Percentiles rank a stretch among this genome's conserved stretches.
Evolutionary conservation across 2,888 invertebrate genomes (phyloP).

Genomic region (Hyppa rectilinea): DNA sequence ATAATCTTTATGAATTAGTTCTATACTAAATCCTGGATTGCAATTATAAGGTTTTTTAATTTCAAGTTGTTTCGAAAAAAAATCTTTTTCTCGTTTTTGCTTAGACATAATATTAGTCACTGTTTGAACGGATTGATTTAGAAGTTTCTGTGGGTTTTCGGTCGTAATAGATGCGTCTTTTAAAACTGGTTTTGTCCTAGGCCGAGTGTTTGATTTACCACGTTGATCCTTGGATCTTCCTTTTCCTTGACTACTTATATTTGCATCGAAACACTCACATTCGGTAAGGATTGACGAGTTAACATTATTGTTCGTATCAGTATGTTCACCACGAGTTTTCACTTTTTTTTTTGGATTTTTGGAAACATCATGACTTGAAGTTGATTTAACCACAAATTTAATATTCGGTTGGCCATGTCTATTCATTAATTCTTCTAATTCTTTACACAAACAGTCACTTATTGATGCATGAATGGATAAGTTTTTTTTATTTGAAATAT

Average conservation of each 20-base stretch:
- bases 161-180: constrained; percentile 19
- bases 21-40: constrained; percentile 1
- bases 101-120: not conserved
- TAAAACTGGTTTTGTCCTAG: not conserved
- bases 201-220: not conserved
- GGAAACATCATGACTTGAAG: not conserved
- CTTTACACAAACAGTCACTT: constrained; percentile 17
- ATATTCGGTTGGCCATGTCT: not conserved
- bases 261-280: constrained; percentile 19
- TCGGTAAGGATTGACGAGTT: not conserved
- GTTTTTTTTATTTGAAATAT: constrained; percentile 1
- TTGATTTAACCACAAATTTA: not conserved
- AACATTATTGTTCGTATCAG: not conserved
- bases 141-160: constrained; percentile 4
- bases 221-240: not conserved
- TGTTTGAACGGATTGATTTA: constrained; percentile 29
- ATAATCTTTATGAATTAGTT: constrained; percentile 5
- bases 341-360: not conserved
- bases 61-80: not conserved
- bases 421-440: constrained; percentile 4
- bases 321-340: not conserved
- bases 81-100: constrained; percentile 8
- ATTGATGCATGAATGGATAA: constrained; percentile 1
- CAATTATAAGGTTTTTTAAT: not conserved
- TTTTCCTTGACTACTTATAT: not conserved